phyloP scores from a whole-genome alignment of 2,113 vertebrate genomes.

The Vidua chalybeata region DNA sequence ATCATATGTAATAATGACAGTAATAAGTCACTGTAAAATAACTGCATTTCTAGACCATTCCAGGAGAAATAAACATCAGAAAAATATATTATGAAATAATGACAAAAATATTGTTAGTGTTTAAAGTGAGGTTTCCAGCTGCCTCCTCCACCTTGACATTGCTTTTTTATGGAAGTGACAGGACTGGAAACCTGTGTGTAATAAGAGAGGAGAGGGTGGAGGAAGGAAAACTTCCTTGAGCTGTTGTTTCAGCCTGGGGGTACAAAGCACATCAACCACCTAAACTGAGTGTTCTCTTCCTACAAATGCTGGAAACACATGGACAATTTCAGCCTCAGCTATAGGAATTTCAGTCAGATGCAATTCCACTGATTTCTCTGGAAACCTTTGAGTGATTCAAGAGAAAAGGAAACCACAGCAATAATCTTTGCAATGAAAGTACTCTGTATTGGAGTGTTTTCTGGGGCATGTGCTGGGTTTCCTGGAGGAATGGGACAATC shows the following conservation, averaged over 20 bases:
- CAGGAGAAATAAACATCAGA: neutral
- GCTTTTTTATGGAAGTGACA: neutral
- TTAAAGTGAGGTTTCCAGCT: neutral
- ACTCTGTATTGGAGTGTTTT: neutral
- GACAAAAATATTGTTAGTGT: neutral
- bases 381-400: neutral
- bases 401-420: neutral
- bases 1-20: conserved; percentile 1
- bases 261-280: neutral
- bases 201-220: neutral
- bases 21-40: conserved; percentile 28
- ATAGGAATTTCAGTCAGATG: neutral
- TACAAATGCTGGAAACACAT: neutral
- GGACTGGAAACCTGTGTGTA: neutral
- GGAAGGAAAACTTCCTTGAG: neutral
- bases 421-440: neutral
- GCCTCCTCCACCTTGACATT: neutral
- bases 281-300: neutral
- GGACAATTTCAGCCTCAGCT: neutral
- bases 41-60: neutral
- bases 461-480: neutral
- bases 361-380: neutral
- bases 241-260: neutral
- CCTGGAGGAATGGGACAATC: neutral
- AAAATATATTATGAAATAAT: neutral